A percentile compares a stretch with the other conserved stretches of the same genome.
Evolutionary conservation across 2,113 vertebrate genomes (phyloP).

Genomic region (Tetrax tetrax): DNA sequence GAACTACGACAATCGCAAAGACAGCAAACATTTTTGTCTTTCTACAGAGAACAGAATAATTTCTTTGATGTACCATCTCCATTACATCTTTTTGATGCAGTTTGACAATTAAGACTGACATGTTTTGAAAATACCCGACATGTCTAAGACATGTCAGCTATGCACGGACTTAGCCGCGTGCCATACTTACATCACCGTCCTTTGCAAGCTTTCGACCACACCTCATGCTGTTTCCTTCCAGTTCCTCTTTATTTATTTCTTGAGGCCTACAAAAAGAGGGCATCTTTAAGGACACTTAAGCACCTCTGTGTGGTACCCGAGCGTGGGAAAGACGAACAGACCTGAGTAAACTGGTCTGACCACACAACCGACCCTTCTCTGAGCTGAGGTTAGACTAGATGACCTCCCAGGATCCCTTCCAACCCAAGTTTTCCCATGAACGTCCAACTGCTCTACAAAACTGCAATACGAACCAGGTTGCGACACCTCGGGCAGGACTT

Average conservation of each 20-base stretch:
- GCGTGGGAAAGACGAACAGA: neutral
- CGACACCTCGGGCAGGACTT: neutral
- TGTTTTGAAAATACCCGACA: neutral
- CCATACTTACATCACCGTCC: constrained; percentile 92
- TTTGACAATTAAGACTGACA: neutral
- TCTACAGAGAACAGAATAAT: neutral
- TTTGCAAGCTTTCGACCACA: constrained; percentile 94
- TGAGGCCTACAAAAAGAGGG: constrained; percentile 81
- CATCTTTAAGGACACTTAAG: neutral
- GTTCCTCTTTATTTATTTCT: constrained; percentile 92
- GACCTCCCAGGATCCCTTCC: neutral
- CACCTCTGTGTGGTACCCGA: neutral
- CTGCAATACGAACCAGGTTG: neutral
- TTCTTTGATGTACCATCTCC: neutral
- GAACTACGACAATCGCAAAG: too few relatives aligned
- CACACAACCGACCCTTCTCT: neutral
- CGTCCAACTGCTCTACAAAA: neutral
- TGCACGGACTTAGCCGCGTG: neutral
- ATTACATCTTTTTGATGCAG: neutral
- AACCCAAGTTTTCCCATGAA: neutral
- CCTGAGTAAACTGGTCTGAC: neutral
- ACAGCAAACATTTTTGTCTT: neutral
- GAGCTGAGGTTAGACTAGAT: neutral
- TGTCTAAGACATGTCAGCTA: neutral
- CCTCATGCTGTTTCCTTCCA: constrained; percentile 93